Evolutionary conservation across 2,888 invertebrate species (phyloP), one percentile per base, ranked within the genome.

Genomic region (Cheilosia impressa): DNA sequence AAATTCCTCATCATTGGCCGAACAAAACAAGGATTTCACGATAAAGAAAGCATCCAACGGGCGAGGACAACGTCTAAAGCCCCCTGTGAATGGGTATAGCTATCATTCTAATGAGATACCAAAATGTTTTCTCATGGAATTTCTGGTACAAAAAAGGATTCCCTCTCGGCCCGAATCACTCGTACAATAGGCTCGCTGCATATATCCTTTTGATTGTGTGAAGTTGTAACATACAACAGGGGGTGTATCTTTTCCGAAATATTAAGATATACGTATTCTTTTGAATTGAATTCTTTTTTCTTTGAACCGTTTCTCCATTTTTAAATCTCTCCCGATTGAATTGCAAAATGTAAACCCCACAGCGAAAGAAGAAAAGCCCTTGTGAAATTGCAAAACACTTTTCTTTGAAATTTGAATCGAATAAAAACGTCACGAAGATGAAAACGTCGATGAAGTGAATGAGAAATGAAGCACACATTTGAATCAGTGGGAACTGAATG

Each of bases 401-500:
- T 85, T 85, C 81, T 81, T 85, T 17, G 45, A 76, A 57, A 85
- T 80, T 85, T 85, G 81, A 85, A 81, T 85, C 76, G 85, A 72
- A 68, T 72, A 85, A 77, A 81, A 85, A 85, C 81, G 84, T 60
- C 80, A 76, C 71, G 80, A 81, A 62, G 57, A 24, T 45, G 55
- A 53, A 24, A 66, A 68, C 65, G 45, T 55, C 43, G 60, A 31
- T 19, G 6, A 9, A 52, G 6, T 68, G 68, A 60, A 60, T 76
- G 63, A 62, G 6, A 55, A 60, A 66, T 55, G 31, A 50, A 77
- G 53, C 60, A 41, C 71, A 73, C 71, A 79, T 79, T 63, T 31
- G 78, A 57, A 63, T 82, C 62, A 63, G 27, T 53, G 52, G 38
- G 43, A 38, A 38, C 38, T 38, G 38, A 38, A 69, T 62, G 71